Evolutionary conservation across 2,113 vertebrate species (phyloP).

Genomic region (Elanus axillaris): DNA sequence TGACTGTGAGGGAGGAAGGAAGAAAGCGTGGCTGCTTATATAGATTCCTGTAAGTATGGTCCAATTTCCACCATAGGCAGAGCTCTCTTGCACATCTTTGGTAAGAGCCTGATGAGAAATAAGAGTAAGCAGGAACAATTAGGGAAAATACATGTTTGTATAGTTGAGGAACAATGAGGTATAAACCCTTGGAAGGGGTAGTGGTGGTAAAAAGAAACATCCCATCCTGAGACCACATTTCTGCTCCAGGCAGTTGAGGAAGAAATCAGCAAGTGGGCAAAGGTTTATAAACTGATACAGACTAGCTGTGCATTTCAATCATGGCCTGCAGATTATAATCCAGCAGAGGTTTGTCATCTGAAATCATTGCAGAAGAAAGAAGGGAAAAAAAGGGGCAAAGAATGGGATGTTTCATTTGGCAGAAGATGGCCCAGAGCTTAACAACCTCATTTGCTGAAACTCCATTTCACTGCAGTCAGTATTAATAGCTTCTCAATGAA

Average conservation of each 20-base stretch:
- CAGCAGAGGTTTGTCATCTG: neutral
- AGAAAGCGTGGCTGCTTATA: neutral
- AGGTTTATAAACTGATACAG: neutral
- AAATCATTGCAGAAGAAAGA: neutral
- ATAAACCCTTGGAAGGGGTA: neutral
- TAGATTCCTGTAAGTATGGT: neutral
- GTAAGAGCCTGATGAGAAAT: neutral
- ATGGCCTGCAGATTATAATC: neutral
- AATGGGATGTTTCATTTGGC: neutral
- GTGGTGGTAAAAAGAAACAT: neutral
- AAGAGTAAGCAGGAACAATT: neutral
- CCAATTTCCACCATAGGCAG: neutral
- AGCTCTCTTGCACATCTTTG: neutral
- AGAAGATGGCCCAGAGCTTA: constrained; percentile 53
- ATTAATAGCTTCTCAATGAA: constrained; percentile 70
- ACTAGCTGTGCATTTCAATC: neutral
- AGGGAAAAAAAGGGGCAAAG: neutral
- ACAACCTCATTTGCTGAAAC: constrained; percentile 53
- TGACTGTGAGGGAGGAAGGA: neutral
- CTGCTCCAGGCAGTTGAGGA: neutral
- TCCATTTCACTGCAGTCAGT: constrained; percentile 60
- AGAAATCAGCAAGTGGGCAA: neutral
- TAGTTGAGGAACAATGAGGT: neutral
- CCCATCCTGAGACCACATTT: neutral
- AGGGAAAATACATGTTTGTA: neutral